Evolutionary conservation across 1,140 invertebrate species (phyloP), one percentile per base, ranked within the genome.

Genomic region (Bacillus rossius): DNA sequence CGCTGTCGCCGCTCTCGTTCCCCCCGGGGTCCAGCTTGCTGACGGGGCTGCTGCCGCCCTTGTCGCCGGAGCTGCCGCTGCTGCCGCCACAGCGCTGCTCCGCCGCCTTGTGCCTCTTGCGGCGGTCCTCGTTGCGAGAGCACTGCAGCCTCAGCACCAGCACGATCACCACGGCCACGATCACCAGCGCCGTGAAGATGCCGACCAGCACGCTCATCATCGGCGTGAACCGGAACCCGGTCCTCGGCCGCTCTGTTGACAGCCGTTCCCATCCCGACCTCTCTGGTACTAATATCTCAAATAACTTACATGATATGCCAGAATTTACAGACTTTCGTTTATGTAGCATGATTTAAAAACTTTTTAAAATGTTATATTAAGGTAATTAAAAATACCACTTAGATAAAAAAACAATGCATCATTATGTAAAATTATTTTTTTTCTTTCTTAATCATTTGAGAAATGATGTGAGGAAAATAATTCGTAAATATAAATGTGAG

Each of bases 191-290:
- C 1, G 81, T 77, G n/a, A 82, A 81, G 4, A 86, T 81, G 7
- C 84, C 84, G 54, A 86, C 81, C 67, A 86, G 77, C 4, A 87
- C 80, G 60, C 81, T 86, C 71, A 87, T 74, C 73, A 86, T 81
- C 7, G 85, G 84, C 16, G 84, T 87, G 52, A 87, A 77, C 50
- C 79, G 77, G 52, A 84, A 80, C 10, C 76, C 78, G 20, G 77
- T 73, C 3, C 78, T 73, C 0, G 81, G 80, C 45, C 75, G 73
- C 60, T 83, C 84, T 84, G 74, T 34, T n/a, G n/a, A n/a, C n/a
- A n/a, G n/a, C n/a, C n/a, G n/a, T n/a, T n/a, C n/a, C n/a, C n/a
- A n/a, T n/a, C n/a, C n/a, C n/a, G n/a, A n/a, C n/a, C n/a, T n/a
- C n/a, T n/a, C n/a, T n/a, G n/a, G n/a, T n/a, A n/a, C n/a, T n/a